Base-by-base conservation (phyloP, 2,888 invertebrate species). In the Carcina quercana region DNA sequence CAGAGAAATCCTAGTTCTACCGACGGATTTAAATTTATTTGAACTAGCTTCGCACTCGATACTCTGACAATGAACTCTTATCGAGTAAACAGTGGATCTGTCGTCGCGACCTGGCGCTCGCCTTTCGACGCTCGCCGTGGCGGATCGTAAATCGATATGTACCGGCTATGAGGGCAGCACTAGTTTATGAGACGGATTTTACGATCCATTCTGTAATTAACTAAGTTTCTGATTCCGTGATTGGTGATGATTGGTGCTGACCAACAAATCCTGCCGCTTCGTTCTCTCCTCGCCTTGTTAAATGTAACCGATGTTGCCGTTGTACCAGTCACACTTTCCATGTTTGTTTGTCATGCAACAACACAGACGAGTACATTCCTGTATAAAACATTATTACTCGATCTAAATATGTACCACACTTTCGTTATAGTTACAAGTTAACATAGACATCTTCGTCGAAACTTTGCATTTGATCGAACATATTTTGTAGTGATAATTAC, bases 21-120 rank as follows among this genome's bases (percentile, higher is more conserved):
- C 61, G 70, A 68, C 65, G 53, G 42, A 58, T 75, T 71, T 76
- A 75, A 74, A 72, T 76, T 69, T 73, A 69, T 71, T 72, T 63
- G 55, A 59, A 47, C 57, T 62, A 64, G 65, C 69, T 72, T 74
- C 59, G 72, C 72, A 70, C 70, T 73, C 68, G 59, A 57, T 60
- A 43, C 55, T 68, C 79, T 80, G 80, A 82, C 80, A 79, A 79
- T 82, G 82, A 82, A 80, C 80, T 75, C 74, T 63, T 62, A 60
- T 64, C 53, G 56, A 59, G 68, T 79, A 79, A 79, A 79, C 80
- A 82, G 58, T 59, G 55, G 61, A 71, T 80, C 80, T 64, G 46
- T 80, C 75, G 59, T 40, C 76, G 59, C 60, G 68, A 59, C 60
- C 78, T 79, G 75, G 71, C 66, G 63, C 70, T 66, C 59, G 61